These are phyloP conservation scores for Cactoblastis cactorum DNA, from an alignment of 2,888 invertebrate species.

Conservation along the genomic window DNA sequence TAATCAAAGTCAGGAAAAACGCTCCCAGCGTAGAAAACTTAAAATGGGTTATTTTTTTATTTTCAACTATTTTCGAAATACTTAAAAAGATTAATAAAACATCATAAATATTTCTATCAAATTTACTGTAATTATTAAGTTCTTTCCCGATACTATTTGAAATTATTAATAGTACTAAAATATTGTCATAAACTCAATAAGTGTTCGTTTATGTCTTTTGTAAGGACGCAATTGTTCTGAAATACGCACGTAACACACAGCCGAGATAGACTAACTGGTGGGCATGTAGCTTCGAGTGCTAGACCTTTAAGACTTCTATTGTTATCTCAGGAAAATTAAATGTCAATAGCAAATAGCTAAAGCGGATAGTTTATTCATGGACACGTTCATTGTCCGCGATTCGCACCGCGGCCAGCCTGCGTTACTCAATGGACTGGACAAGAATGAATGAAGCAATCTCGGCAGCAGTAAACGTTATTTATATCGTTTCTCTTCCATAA, in stretches of 20 bases:
- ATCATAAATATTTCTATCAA: too few relatives aligned
- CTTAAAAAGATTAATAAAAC: too few relatives aligned
- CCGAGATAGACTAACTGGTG: background rate
- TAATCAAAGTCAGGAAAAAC: too few relatives aligned
- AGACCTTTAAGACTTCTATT: slow-evolving; percentile 27
- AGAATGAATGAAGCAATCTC: slow-evolving; percentile 74
- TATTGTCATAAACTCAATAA: slow-evolving; percentile 16
- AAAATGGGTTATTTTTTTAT: too few relatives aligned
- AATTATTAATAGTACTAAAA: background rate
- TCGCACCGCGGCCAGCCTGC: slow-evolving; percentile 38
- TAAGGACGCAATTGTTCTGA: slow-evolving; percentile 23
- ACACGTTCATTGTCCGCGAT: slow-evolving; percentile 55
- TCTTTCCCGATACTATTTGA: too few relatives aligned
- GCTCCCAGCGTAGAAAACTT: too few relatives aligned
- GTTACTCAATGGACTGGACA: slow-evolving; percentile 60
- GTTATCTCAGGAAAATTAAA: slow-evolving; percentile 45
- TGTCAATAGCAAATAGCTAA: slow-evolving; percentile 44
- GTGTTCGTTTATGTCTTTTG: slow-evolving; percentile 43
- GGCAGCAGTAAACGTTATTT: slow-evolving; percentile 60
- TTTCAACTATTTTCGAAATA: too few relatives aligned
- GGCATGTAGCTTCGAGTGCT: slow-evolving; percentile 8
- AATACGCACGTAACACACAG: background rate
- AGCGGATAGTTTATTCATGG: slow-evolving; percentile 47
- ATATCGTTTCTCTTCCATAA: slow-evolving; percentile 67
- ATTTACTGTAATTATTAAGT: too few relatives aligned